phyloP scores from a whole-genome alignment of 2,888 invertebrate genomes.

The Atrina japonica region DNA sequence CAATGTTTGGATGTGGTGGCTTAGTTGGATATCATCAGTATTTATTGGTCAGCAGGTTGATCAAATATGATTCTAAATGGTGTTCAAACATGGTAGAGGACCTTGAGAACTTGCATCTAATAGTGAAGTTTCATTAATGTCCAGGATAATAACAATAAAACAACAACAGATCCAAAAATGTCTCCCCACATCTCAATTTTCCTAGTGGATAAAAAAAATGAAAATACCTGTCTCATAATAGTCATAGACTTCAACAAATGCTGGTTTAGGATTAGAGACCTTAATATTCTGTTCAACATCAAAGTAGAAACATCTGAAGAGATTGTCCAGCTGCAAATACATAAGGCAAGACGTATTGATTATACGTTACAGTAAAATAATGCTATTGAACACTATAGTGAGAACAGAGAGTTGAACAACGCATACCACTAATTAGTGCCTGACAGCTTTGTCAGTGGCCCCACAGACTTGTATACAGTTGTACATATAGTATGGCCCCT shows the following conservation, averaged over 20 bases:
- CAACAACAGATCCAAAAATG: neutral
- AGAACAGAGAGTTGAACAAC: neutral
- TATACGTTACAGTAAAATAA: neutral
- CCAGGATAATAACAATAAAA: neutral
- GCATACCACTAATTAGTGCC: too few relatives aligned
- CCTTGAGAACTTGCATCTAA: too few relatives aligned
- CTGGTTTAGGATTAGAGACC: constrained; percentile 92
- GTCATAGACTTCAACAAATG: constrained; percentile 91
- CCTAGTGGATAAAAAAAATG: neutral
- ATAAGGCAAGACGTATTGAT: too few relatives aligned
- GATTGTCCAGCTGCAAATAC: constrained; percentile 57
- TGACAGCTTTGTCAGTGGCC: neutral
- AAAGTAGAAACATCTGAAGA: constrained; percentile 72
- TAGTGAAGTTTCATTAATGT: too few relatives aligned
- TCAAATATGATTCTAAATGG: too few relatives aligned
- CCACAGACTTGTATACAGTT: neutral
- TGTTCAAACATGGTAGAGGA: too few relatives aligned
- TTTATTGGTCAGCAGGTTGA: too few relatives aligned
- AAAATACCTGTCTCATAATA: constrained; percentile 94
- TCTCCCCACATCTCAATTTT: neutral
- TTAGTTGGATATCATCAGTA: too few relatives aligned
- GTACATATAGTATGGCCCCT: too few relatives aligned
- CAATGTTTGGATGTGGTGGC: too few relatives aligned
- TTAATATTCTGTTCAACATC: constrained; percentile 83
- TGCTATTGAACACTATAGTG: neutral